Evolutionary conservation across 2,113 vertebrate genomes (phyloP).

Genomic region (Grammomys dolichurus): DNA sequence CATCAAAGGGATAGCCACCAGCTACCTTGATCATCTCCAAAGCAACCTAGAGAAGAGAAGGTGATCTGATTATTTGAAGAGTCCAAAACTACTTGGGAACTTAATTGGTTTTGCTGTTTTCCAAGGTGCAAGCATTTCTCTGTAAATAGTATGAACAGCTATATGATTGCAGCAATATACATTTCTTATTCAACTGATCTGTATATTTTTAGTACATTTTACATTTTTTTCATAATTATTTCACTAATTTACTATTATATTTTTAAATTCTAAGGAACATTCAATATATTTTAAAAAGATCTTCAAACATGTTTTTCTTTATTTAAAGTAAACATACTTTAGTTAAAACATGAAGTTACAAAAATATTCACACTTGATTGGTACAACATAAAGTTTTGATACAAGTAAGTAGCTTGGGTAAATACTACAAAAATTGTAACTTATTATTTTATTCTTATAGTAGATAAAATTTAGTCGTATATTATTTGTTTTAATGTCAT

Average conservation of each 20-base stretch:
- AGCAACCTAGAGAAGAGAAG: constrained; percentile 90
- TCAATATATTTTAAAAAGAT: not conserved
- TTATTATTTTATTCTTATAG: not conserved
- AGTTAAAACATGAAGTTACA: not conserved
- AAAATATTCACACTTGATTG: not conserved
- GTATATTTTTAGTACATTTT: constrained; percentile 31
- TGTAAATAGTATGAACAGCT: not conserved
- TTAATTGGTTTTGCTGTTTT: not conserved
- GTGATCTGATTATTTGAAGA: constrained; percentile 49
- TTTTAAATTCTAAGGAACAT: not conserved
- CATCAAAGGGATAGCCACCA: constrained; percentile 92
- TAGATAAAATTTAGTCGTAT: constrained; percentile 8
- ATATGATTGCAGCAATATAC: not conserved
- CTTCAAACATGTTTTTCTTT: not conserved
- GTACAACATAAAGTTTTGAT: not conserved
- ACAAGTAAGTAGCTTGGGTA: not conserved
- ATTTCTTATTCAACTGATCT: constrained; percentile 25
- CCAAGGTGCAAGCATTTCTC: constrained; percentile 40
- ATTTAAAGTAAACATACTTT: not conserved
- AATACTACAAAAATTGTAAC: not conserved
- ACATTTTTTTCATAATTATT: constrained; percentile 39
- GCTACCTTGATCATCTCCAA: constrained; percentile 96
- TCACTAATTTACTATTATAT: not conserved
- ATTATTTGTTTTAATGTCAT: not conserved
- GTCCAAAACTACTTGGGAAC: not conserved